These are phyloP conservation scores for Troides oblongomaculatus DNA, from an alignment of 2,888 invertebrate genomes.

Conservation along the genomic window DNA sequence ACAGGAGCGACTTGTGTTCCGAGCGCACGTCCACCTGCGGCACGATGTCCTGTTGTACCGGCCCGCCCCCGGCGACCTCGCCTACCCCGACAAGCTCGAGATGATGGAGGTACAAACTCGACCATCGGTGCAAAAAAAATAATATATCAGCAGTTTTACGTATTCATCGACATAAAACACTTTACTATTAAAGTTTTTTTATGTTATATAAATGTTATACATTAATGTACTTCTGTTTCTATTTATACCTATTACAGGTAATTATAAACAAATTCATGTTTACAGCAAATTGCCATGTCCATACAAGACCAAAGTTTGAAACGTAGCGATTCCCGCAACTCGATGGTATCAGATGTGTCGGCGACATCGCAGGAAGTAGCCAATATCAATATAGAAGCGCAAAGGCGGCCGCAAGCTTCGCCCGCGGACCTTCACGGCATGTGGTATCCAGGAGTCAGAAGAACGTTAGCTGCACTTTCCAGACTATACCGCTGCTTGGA, in stretches of 20 bases:
- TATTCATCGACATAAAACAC: no score
- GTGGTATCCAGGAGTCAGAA: constrained; percentile 99
- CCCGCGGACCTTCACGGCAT: constrained; percentile 99
- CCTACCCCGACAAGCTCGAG: constrained; percentile 97
- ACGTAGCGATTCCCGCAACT: constrained; percentile 84
- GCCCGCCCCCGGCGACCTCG: constrained; percentile 96
- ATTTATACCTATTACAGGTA: no score
- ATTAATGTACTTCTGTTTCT: no score
- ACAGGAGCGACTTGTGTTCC: constrained; percentile 96
- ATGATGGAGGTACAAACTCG: constrained; percentile 92
- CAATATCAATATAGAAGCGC: constrained; percentile 75
- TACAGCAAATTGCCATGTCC: constrained; percentile 83
- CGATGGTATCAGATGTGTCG: constrained; percentile 84
- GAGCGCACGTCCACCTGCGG: constrained; percentile 95
- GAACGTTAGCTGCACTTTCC: constrained; percentile 96
- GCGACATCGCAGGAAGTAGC: constrained; percentile 87
- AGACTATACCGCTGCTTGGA: constrained; percentile 93
- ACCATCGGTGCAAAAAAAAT: no score
- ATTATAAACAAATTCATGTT: constrained; percentile 20
- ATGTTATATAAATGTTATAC: no score
- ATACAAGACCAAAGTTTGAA: constrained; percentile 79
- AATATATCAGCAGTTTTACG: no score
- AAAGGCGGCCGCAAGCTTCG: constrained; percentile 79
- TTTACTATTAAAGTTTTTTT: no score
- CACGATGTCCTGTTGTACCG: constrained; percentile 93